These are phyloP conservation scores for Cremastinae sp. DNA, from an alignment of 2,888 invertebrate genomes.

Conservation along the genomic window DNA sequence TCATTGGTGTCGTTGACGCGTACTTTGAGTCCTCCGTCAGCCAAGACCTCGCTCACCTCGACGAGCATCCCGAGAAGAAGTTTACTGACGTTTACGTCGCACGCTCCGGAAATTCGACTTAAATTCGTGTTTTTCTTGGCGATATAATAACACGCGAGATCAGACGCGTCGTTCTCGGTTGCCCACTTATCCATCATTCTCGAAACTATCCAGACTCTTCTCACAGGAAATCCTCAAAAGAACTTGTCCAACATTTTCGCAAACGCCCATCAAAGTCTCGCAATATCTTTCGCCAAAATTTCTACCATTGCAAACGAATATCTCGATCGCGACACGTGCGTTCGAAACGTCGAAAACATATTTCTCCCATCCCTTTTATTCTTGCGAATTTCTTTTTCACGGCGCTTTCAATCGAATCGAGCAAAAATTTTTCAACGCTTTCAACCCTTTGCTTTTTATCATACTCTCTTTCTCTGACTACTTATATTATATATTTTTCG, in stretches of 20 bases:
- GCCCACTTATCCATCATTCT: slow-evolving; percentile 65
- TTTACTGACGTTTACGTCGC: slow-evolving; percentile 66
- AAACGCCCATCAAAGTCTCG: too few species aligned
- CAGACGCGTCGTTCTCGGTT: slow-evolving; percentile 47
- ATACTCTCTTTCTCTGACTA: too few species aligned
- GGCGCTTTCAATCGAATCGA: too few species aligned
- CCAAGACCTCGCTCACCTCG: slow-evolving; percentile 68
- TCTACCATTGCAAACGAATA: not conserved
- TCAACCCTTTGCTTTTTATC: too few species aligned
- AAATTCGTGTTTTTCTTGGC: slow-evolving; percentile 68
- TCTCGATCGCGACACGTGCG: slow-evolving; percentile 4
- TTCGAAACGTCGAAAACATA: not conserved
- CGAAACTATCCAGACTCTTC: too few species aligned
- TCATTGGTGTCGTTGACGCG: slow-evolving; percentile 65
- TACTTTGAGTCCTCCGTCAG: slow-evolving; percentile 68
- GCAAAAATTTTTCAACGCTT: too few species aligned
- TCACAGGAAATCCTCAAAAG: too few species aligned
- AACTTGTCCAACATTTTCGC: not conserved
- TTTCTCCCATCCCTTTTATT: too few species aligned
- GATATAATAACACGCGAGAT: slow-evolving; percentile 65
- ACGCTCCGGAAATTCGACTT: slow-evolving; percentile 68
- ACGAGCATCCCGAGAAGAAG: slow-evolving; percentile 72
- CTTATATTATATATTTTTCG: too few species aligned
- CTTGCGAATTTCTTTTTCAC: too few species aligned
- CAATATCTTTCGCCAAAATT: too few species aligned